A percentile compares a stretch with the other conserved stretches of the same genome.
phyloP scores from a whole-genome alignment of 2,888 invertebrate genomes.

The Prostheceraeus crozeri region DNA sequence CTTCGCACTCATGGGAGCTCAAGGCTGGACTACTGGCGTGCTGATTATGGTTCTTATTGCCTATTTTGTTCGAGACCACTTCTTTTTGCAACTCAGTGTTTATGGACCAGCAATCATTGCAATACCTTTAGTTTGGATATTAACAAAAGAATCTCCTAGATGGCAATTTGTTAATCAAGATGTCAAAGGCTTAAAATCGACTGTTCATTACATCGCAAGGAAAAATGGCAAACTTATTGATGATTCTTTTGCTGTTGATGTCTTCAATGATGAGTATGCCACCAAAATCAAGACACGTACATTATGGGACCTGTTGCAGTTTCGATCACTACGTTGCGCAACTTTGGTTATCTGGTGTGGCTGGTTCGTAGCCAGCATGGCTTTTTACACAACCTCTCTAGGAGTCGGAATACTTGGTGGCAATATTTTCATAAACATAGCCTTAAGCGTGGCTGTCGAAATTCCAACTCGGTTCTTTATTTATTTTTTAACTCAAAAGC shows the following conservation, averaged over 20 bases:
- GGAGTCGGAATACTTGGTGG: constrained; percentile 17
- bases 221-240: neutral
- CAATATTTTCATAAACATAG: constrained; percentile 17
- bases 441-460: neutral
- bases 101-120: too few species aligned
- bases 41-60: constrained; percentile 9
- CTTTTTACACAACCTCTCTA: constrained; percentile 12
- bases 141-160: constrained; percentile 24
- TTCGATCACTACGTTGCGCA: neutral
- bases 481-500: neutral
- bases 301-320: constrained; percentile 1
- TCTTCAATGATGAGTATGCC: neutral
- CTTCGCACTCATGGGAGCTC: constrained; percentile 6
- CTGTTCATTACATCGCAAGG: constrained; percentile 2
- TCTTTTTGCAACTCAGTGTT: constrained; percentile 26
- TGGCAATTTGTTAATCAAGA: constrained; percentile 1
- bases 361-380: constrained; percentile 22
- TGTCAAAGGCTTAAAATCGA: neutral
- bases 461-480: constrained; percentile 12
- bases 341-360: constrained; percentile 9
- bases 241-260: neutral
- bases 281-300: too few species aligned
- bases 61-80: constrained; percentile 29
- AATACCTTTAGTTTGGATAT: neutral
- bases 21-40: constrained; percentile 28